Evolutionary conservation across 2,888 invertebrate species (phyloP), one percentile per base, ranked within the genome.

Genomic region (Macrosoma leucophasiata): DNA sequence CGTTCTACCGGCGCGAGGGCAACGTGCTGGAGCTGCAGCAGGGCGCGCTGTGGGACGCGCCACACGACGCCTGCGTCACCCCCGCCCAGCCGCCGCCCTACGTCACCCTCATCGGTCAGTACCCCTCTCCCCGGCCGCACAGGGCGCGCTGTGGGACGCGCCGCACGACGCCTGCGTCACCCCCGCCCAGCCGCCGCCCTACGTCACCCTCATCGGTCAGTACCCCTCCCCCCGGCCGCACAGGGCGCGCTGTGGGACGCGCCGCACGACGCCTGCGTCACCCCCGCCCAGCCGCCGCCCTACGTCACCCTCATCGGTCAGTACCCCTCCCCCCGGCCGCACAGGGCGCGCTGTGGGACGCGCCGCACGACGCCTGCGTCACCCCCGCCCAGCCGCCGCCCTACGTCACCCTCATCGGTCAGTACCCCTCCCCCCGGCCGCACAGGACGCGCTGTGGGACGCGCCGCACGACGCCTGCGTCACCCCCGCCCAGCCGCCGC

Each of bases 1-100:
- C 88, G 51, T 89, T 93, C 66, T 87, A 90, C 66, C 89, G 88
- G 30, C 86, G 93, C 31, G 91, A 89, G 42, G 84, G 86, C 29
- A 87, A 88, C 53, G 91, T 93, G 15, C 88, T 94, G 49, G 92
- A 93, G 71, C 81, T 92, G 39, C 90, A 90, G 57, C 88, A 89
- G 56, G 89, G 90, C 31, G 68, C 79, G 1, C 76, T 85, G 19
- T 77, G 81, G 52, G 87, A 87, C 45, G 78, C 85, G 39, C 87
- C 91, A 2, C 88, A 90, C 39, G 90, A 91, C 53, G 91, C 91
- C 0, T 92, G 91, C 69, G 66, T 81, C 0, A 77, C 77, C 43
- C 82, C 86, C 42, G 61, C 66, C 3, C 70, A n/a, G n/a, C n/a
- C 59, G 15, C 73, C 81, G 41, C 86, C 87, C 1, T 89, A 85